Conservation (phyloP, 1,140 invertebrate genomes). For the Eupeodes corollae region DNA sequence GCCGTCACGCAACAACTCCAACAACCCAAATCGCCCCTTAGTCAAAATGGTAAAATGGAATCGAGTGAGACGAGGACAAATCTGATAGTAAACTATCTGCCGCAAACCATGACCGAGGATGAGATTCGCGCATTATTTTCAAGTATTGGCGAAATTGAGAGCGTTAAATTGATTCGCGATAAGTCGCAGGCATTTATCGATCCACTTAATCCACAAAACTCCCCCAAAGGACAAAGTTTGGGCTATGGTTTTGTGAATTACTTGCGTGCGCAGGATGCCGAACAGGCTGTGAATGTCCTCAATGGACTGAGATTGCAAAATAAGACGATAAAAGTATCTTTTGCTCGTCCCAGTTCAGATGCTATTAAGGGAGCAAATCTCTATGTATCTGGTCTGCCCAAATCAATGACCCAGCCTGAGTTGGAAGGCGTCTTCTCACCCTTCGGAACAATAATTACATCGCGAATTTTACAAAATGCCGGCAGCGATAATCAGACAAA, state of each 20-base stretch:
- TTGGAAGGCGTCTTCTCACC: constrained; percentile 70
- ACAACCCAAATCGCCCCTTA: constrained; percentile 22
- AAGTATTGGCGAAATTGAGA: constrained; percentile 79
- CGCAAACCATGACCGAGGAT: constrained; percentile 86
- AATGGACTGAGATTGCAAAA: constrained; percentile 77
- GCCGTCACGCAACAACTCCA: constrained; percentile 30
- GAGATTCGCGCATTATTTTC: constrained; percentile 76
- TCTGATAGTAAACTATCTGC: constrained; percentile 84
- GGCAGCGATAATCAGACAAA: constrained; percentile 41
- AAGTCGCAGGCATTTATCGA: constrained; percentile 59
- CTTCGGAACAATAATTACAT: constrained; percentile 76
- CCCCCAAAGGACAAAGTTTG: constrained; percentile 61
- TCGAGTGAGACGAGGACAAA: constrained; percentile 48
- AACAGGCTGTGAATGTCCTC: constrained; percentile 78
- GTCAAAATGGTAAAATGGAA: constrained; percentile 17
- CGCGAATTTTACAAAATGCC: constrained; percentile 67
- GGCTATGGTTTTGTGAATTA: constrained; percentile 88
- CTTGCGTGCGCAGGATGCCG: constrained; percentile 67
- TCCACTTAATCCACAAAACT: constrained; percentile 33
- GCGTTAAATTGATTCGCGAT: constrained; percentile 80
- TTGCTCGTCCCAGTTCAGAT: constrained; percentile 76
- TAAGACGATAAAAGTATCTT: constrained; percentile 85
- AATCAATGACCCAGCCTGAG: constrained; percentile 74
- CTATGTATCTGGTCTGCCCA: constrained; percentile 77
- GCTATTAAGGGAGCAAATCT: constrained; percentile 83